Base-by-base conservation (phyloP, 2,113 vertebrate genomes). In the Lepisosteus oculatus region DNA sequence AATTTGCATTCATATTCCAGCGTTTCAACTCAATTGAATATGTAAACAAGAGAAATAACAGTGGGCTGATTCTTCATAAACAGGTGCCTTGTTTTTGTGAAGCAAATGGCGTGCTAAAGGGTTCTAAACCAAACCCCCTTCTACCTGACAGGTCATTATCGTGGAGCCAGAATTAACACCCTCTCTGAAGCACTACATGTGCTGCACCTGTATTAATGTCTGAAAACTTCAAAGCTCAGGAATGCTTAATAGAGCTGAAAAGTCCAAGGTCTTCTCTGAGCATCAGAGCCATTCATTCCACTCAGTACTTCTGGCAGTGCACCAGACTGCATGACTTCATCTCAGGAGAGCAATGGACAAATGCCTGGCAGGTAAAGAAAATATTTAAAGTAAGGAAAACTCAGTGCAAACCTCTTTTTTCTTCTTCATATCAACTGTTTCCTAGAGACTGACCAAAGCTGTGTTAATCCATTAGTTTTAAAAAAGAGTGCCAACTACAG, bases 341-440 rank as follows among this genome's bases (percentile, higher is more conserved):
- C 41, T 61, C 65, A 14, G 51, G 57, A 68, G 59, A 73, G 14
- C 15, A 55, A 67, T 41, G 55, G 65, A 68, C 62, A 65, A 51
- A 65, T 65, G 47, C 51, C 15, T 42, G 54, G 51, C 15, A 62
- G 29, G 29, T 29, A 29, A 29, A 29, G 29, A 29, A 29, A 29
- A 29, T 29, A 29, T 29, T 29, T 29, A 29, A 29, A 29, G 29
- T 29, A 29, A 29, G 29, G 29, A 29, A 29, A 29, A 29, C 29
- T 29, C 29, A 29, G 1, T 2, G 29, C 29, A 29, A 29, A 29
- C 29, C 29, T 29, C 29, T 29, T 29, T 29, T 29, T 29, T 29
- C 29, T 29, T 29, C 29, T 29, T 29, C 29, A 29, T 29, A 29
- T 29, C 29, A 29, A 29, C 29, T 29, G 1, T 29, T 29, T 29